phyloP scores from a whole-genome alignment of 2,113 vertebrate species.

The Crotalus tigris region DNA sequence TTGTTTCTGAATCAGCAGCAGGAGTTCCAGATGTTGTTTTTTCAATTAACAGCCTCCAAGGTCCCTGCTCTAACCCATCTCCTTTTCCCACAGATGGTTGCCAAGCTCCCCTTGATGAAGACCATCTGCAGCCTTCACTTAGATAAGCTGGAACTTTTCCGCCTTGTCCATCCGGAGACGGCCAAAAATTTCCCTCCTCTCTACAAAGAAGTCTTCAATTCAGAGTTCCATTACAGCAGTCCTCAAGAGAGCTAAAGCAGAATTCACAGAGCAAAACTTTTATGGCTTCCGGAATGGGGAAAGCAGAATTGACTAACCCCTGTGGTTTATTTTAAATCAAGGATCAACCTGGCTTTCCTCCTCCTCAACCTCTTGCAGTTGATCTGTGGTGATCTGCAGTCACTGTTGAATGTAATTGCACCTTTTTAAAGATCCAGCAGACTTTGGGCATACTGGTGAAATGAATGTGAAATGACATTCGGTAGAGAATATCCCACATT shows the following conservation, averaged over 20 bases:
- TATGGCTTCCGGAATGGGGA: constrained; percentile 24
- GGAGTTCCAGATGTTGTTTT: neutral
- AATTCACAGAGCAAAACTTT: neutral
- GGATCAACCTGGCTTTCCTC: constrained; percentile 29
- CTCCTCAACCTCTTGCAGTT: neutral
- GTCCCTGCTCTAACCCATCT: neutral
- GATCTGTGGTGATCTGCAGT: constrained; percentile 47
- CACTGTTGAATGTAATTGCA: constrained; percentile 68
- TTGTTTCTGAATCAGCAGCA: neutral
- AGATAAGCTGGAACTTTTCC: constrained; percentile 90
- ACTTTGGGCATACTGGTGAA: constrained; percentile 52
- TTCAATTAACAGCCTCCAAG: neutral
- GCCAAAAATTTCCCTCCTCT: constrained; percentile 84
- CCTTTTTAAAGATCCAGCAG: constrained; percentile 52
- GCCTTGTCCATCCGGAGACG: constrained; percentile 83
- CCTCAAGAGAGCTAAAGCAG: constrained; percentile 78
- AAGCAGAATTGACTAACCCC: neutral
- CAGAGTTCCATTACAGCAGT: constrained; percentile 82
- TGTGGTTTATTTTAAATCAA: constrained; percentile 25
- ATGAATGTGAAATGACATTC: constrained; percentile 66
- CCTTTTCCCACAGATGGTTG: constrained; percentile 75
- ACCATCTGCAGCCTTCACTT: constrained; percentile 89
- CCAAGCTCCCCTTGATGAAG: constrained; percentile 85
- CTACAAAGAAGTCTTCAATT: constrained; percentile 87
- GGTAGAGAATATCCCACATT: constrained; percentile 40